These are phyloP conservation scores for Physocephala rufipes DNA, from an alignment of 2,888 invertebrate genomes.

Conservation along the genomic window DNA sequence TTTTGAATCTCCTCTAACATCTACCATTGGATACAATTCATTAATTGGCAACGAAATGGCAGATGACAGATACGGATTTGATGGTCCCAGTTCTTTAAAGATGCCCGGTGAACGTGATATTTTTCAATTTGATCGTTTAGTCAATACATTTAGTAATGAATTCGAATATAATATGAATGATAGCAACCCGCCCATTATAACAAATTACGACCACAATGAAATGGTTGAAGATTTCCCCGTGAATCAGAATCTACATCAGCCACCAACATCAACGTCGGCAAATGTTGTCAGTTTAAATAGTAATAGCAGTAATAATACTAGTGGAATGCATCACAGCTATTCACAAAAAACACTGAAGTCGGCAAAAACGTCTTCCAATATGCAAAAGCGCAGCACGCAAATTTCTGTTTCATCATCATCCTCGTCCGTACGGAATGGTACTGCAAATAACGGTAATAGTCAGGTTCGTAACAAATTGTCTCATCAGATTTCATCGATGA, in stretches of 20 bases:
- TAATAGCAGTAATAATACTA: conserved; percentile 12
- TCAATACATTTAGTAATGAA: conserved; percentile 52
- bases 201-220: conserved; percentile 63
- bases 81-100: conserved; percentile 60
- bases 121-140: conserved; percentile 52
- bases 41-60: conserved; percentile 48
- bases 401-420: conserved; percentile 46
- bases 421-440: conserved; percentile 42
- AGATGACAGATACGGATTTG: conserved; percentile 47
- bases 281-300: neutral
- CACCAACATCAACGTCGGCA: conserved; percentile 37
- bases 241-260: conserved; percentile 57
- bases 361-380: conserved; percentile 54
- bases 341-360: conserved; percentile 57
- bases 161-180: conserved; percentile 59
- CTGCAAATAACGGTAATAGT: conserved; percentile 46
- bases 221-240: conserved; percentile 66
- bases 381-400: conserved; percentile 58
- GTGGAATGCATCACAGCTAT: conserved; percentile 39
- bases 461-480: conserved; percentile 55
- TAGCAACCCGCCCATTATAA: conserved; percentile 60
- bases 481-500: conserved; percentile 61
- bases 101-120: conserved; percentile 59
- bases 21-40: conserved; percentile 46
- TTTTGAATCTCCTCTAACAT: conserved; percentile 43